A percentile compares a stretch with the other conserved stretches of the same genome.
Evolutionary conservation across 2,113 vertebrate genomes (phyloP).

Genomic region (Benitochromis conjunctus): DNA sequence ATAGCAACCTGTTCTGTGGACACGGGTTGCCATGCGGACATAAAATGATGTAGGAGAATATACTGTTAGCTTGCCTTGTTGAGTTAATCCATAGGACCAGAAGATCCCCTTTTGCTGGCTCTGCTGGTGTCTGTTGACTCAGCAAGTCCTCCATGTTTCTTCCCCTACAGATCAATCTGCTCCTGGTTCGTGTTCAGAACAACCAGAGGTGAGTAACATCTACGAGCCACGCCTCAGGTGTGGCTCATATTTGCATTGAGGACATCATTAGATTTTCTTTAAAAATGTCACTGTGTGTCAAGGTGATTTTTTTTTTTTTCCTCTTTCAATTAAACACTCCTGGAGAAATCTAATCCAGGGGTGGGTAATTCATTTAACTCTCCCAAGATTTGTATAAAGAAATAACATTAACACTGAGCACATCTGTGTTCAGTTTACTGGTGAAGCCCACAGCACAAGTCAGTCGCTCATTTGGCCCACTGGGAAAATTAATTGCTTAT

Average conservation of each 20-base stretch:
- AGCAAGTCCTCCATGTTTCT: constrained; percentile 31
- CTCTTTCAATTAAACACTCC: background rate
- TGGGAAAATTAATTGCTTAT: background rate
- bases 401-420: background rate
- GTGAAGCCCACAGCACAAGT: background rate
- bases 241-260: background rate
- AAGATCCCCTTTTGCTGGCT: background rate
- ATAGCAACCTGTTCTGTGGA: no score
- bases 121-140: background rate
- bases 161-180: constrained; percentile 64
- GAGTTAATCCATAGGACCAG: background rate
- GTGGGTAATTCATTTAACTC: background rate
- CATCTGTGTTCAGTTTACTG: background rate
- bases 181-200: constrained; percentile 56
- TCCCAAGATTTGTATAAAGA: no score
- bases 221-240: background rate
- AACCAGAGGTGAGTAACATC: constrained; percentile 63
- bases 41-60: background rate
- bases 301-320: no score
- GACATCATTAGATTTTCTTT: background rate
- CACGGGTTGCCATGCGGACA: accelerated
- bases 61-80: background rate
- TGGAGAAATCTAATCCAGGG: background rate
- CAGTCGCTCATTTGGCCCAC: background rate
- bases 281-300: background rate